A percentile compares a stretch with the other conserved stretches of the same genome.
phyloP scores from a whole-genome alignment of 2,888 invertebrate genomes.

The Nudaria mundana region DNA sequence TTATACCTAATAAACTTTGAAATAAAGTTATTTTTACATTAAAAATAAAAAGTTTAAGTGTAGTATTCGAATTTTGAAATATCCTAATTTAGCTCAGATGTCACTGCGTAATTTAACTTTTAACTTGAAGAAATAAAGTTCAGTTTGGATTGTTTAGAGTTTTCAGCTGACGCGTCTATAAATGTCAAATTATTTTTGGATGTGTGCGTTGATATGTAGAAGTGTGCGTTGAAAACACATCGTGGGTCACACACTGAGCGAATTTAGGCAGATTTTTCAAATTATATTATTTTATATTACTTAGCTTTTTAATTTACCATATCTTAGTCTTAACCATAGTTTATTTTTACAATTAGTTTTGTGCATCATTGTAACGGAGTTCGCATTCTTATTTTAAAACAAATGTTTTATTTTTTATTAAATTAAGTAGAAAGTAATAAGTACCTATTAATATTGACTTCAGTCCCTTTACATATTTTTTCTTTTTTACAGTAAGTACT shows the following conservation, averaged over 20 bases:
- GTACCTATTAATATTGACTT: too few relatives aligned
- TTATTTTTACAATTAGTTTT: not conserved
- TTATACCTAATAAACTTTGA: slow-evolving; percentile 26
- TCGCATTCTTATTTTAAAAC: too few relatives aligned
- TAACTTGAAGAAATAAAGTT: slow-evolving; percentile 34
- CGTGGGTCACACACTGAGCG: slow-evolving; percentile 54
- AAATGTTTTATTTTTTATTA: too few relatives aligned
- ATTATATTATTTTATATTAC: too few relatives aligned
- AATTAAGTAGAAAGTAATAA: too few relatives aligned
- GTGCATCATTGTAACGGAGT: too few relatives aligned
- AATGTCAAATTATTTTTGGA: slow-evolving; percentile 55
- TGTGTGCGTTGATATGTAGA: slow-evolving; percentile 43
- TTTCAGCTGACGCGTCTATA: slow-evolving; percentile 77
- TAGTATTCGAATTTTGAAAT: slow-evolving; percentile 71
- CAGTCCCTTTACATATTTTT: too few relatives aligned
- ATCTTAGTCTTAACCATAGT: too few relatives aligned
- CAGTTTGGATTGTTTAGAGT: slow-evolving; percentile 35
- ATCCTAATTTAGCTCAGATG: slow-evolving; percentile 65
- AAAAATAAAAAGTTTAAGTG: slow-evolving; percentile 48
- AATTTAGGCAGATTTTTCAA: slow-evolving; percentile 63
- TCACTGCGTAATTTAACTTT: slow-evolving; percentile 36
- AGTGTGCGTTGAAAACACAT: slow-evolving; percentile 70
- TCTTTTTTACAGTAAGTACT: too few relatives aligned
- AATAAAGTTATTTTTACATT: slow-evolving; percentile 34
- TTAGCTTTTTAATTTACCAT: too few relatives aligned